phyloP scores from a whole-genome alignment of 2,888 invertebrate species.

The Tanytarsus gracilentus region DNA sequence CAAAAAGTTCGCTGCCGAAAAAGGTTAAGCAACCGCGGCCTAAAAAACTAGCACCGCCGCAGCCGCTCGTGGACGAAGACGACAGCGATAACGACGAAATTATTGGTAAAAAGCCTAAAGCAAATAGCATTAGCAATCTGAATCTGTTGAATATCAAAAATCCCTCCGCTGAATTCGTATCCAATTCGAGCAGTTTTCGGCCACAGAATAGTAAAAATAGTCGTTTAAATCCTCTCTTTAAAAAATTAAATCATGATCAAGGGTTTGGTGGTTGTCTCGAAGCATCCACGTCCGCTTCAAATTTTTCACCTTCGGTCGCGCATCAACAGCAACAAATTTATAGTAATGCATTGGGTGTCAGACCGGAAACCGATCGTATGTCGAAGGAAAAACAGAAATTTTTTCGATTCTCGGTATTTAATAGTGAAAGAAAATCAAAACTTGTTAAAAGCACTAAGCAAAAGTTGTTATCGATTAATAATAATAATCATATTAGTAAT shows the following conservation, averaged over 20 bases:
- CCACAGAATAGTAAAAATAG: not conserved
- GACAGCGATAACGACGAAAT: slow-evolving; percentile 27
- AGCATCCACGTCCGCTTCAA: not conserved
- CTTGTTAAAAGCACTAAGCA: not conserved
- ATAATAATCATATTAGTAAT: slow-evolving; percentile 8
- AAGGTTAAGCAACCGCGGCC: not conserved
- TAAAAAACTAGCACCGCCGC: not conserved
- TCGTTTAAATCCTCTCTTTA: too few species aligned
- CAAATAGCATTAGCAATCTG: not conserved
- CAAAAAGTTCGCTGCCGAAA: too few species aligned
- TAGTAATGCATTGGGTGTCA: not conserved
- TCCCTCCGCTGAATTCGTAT: not conserved
- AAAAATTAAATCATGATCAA: too few species aligned
- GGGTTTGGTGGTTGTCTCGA: too few species aligned
- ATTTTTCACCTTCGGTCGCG: not conserved
- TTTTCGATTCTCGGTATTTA: slow-evolving; percentile 71
- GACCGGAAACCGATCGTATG: slow-evolving; percentile 53
- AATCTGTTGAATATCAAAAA: not conserved
- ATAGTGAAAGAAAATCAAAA: slow-evolving; percentile 45
- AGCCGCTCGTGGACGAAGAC: slow-evolving; percentile 31
- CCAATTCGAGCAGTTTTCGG: slow-evolving; percentile 21
- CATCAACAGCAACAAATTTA: not conserved
- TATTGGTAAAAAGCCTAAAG: not conserved
- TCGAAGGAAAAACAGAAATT: slow-evolving; percentile 83
- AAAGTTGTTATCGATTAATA: not conserved